Conservation (phyloP, 1,140 invertebrate species). For the Heliconius melpomene region DNA sequence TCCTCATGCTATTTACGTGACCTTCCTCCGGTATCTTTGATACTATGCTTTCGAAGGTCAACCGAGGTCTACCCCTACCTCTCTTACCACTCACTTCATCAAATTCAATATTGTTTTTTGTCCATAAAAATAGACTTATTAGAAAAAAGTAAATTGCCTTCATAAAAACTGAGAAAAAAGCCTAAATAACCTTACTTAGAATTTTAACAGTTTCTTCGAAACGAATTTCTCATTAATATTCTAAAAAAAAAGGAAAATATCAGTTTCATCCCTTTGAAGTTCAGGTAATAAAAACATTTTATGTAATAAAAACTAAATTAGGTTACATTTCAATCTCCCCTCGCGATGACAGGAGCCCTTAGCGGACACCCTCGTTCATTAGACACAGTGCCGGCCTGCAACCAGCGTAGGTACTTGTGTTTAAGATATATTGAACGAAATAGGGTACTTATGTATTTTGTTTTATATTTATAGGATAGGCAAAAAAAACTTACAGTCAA, state of each 20-base stretch:
- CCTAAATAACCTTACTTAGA: not conserved
- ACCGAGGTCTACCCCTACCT: too few relatives aligned
- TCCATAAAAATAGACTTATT: too few relatives aligned
- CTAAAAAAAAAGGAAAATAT: not conserved
- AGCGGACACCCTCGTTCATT: conserved; percentile 38
- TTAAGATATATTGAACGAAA: conserved; percentile 16
- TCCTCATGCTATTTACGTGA: too few relatives aligned
- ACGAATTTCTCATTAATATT: not conserved
- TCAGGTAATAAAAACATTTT: conserved; percentile 11
- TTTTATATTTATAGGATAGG: too few relatives aligned
- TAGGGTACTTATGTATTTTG: too few relatives aligned
- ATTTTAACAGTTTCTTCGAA: not conserved
- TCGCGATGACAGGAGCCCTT: conserved; percentile 30
- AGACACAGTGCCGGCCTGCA: conserved; percentile 32
- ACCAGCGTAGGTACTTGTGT: conserved; percentile 26
- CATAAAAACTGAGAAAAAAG: not conserved
- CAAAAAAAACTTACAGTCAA: too few relatives aligned
- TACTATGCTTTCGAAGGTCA: too few relatives aligned
- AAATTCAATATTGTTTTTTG: too few relatives aligned
- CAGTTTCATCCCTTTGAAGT: not conserved
- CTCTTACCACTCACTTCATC: too few relatives aligned
- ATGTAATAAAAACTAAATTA: conserved; percentile 8
- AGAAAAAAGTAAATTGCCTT: too few relatives aligned
- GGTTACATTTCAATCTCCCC: conserved; percentile 26
- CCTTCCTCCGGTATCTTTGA: too few relatives aligned